Base-by-base conservation (phyloP, 2,888 invertebrate genomes). In the Pollenia angustigena region DNA sequence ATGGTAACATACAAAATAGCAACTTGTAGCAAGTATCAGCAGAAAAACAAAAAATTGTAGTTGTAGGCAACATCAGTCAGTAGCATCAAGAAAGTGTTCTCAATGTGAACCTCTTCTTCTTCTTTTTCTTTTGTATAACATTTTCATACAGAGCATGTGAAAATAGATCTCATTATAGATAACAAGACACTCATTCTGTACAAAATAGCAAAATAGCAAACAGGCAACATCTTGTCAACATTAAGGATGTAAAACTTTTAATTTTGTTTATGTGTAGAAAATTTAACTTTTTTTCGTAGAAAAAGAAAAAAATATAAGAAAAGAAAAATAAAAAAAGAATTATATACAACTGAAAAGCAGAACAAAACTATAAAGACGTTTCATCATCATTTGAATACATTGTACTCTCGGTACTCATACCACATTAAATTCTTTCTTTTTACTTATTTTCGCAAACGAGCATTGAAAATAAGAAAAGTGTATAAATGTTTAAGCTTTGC, bases 81-180 rank as follows among this genome's bases (percentile, higher is more conserved):
- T 18, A 75, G 60, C 66, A 32, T 42, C 23, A 87, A 78, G 83
- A 83, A 86, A 86, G 75, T 85, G 68, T 88, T 85, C 83, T 82
- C 78, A 74, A 75, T 87, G 75, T 71, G 44, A 85, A 80, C 42
- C 46, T 74, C 74, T 80, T 80, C 18, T 60, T 60, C 60, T 80
- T 80, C 74, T 80, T 80, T 12, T 60, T 60, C 64, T 80, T 80
- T 85, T 85, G 68, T 46, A 74, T 62, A 75, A 54, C 62, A 62
- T 68, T 62, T 85, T 75, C 68, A 79, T 62, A 48, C 23, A 46
- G 46, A 79, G 81, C 81, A 85, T 88, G 86, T 88, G 83, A 86
- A 88, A 89, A 89, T 86, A 85, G 89, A 89, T 89, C 89, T 89
- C 89, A 89, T 89, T 89, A 89, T 89, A 89, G 89, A 89, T 89